Evolutionary conservation across 2,888 invertebrate species (phyloP).

Genomic region (Ormyrus labotus): DNA sequence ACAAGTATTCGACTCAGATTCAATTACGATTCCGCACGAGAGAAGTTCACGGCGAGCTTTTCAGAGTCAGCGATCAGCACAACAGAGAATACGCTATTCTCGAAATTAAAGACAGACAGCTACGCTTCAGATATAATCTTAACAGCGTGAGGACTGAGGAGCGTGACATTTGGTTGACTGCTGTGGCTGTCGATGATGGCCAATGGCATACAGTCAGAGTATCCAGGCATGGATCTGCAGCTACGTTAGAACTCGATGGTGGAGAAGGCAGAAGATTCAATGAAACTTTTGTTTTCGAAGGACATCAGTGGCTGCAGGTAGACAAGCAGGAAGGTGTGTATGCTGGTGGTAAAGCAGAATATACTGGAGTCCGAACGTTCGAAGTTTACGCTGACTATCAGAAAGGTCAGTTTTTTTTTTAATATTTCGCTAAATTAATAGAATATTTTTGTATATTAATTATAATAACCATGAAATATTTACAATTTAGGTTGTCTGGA

Average conservation of each 20-base stretch:
- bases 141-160: slow-evolving; percentile 94
- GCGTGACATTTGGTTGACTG: slow-evolving; percentile 91
- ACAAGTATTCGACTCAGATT: slow-evolving; percentile 93
- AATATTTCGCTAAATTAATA: background rate
- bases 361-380: slow-evolving; percentile 94
- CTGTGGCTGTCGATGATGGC: slow-evolving; percentile 94
- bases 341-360: slow-evolving; percentile 96
- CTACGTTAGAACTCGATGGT: slow-evolving; percentile 94
- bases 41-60: slow-evolving; percentile 94
- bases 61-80: slow-evolving; percentile 95
- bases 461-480: slow-evolving; percentile 5
- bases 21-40: slow-evolving; percentile 95
- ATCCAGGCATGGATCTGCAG: slow-evolving; percentile 93
- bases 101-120: slow-evolving; percentile 91
- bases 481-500: slow-evolving; percentile 83
- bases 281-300: slow-evolving; percentile 92
- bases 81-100: slow-evolving; percentile 95
- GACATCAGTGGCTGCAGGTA: slow-evolving; percentile 94
- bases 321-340: slow-evolving; percentile 97
- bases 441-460: background rate
- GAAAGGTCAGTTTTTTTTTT: slow-evolving; percentile 80
- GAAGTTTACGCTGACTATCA: slow-evolving; percentile 97
- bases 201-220: slow-evolving; percentile 97
- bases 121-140: slow-evolving; percentile 94
- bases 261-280: slow-evolving; percentile 96